A percentile compares a stretch with the other conserved stretches of the same genome.
These are phyloP conservation scores for Andrena camellia DNA, from an alignment of 2,888 invertebrate species.

Conservation along the genomic window DNA sequence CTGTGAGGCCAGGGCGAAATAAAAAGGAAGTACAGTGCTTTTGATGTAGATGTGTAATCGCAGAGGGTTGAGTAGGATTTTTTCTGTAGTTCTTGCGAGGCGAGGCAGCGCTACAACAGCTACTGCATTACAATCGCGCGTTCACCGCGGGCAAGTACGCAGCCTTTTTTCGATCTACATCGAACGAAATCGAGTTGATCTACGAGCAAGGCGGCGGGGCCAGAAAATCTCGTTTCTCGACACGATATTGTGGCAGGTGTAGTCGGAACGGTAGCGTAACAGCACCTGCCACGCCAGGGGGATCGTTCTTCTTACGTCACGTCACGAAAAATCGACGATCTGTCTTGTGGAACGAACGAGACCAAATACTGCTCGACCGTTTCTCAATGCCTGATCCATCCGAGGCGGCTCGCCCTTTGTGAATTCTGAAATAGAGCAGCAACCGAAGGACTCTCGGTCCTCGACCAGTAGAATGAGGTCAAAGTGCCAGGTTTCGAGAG, in stretches of 20 bases:
- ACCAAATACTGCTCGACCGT: constrained; percentile 1
- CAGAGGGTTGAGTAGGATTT: background rate
- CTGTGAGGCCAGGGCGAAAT: too few species aligned
- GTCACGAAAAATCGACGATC: constrained; percentile 49
- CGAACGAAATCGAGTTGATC: constrained; percentile 33
- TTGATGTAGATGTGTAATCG: too few species aligned
- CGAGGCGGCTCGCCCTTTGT: background rate
- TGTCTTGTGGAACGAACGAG: constrained; percentile 43
- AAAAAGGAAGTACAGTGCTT: too few species aligned
- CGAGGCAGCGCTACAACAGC: background rate
- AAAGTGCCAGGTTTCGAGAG: background rate
- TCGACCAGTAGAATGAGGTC: background rate
- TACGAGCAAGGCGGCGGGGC: background rate
- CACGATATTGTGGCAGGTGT: constrained; percentile 37
- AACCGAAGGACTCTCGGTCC: background rate
- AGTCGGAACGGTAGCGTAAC: constrained; percentile 52
- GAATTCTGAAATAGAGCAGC: constrained; percentile 13
- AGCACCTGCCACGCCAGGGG: constrained; percentile 51
- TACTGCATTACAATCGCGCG: constrained; percentile 7
- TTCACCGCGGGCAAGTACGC: constrained; percentile 12
- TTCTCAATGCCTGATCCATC: constrained; percentile 38
- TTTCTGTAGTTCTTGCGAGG: background rate
- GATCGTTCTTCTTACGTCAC: constrained; percentile 54
- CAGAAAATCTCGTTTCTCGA: constrained; percentile 35
- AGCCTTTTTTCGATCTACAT: constrained; percentile 31